These are phyloP conservation scores for Plodia interpunctella DNA, from an alignment of 1,140 invertebrate genomes.

Conservation along the genomic window DNA sequence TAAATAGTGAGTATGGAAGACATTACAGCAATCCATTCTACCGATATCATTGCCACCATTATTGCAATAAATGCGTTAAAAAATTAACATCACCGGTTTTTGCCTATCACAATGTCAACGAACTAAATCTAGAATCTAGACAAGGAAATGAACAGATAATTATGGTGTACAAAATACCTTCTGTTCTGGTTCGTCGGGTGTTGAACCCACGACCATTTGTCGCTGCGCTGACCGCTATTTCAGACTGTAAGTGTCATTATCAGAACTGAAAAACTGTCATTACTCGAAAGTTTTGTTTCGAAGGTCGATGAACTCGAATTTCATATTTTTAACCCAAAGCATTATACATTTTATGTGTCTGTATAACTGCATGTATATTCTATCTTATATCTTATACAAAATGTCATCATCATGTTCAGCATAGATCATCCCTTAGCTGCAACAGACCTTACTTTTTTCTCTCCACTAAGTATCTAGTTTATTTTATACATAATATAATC, in stretches of 20 bases:
- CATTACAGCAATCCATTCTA: no score
- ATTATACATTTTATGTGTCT: no score
- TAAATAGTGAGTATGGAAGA: no score
- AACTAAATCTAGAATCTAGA: slow-evolving; percentile 4
- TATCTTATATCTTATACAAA: no score
- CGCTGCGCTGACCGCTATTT: neutral
- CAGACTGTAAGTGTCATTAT: neutral
- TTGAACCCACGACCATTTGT: slow-evolving; percentile 3
- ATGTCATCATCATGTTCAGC: no score
- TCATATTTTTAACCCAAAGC: no score
- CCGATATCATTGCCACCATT: neutral
- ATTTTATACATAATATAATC: no score
- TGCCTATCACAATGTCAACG: neutral
- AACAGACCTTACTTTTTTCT: no score
- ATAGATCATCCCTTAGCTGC: no score
- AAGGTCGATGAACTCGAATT: neutral
- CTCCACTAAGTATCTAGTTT: no score
- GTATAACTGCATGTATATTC: no score
- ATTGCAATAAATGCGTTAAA: neutral
- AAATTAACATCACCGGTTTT: neutral
- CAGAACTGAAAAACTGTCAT: neutral
- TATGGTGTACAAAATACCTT: neutral
- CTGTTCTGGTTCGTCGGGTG: neutral
- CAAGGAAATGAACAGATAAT: neutral
- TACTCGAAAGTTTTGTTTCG: neutral